Base-by-base conservation (phyloP, 2,797 vertebrate species). In the Falco rusticolus region DNA sequence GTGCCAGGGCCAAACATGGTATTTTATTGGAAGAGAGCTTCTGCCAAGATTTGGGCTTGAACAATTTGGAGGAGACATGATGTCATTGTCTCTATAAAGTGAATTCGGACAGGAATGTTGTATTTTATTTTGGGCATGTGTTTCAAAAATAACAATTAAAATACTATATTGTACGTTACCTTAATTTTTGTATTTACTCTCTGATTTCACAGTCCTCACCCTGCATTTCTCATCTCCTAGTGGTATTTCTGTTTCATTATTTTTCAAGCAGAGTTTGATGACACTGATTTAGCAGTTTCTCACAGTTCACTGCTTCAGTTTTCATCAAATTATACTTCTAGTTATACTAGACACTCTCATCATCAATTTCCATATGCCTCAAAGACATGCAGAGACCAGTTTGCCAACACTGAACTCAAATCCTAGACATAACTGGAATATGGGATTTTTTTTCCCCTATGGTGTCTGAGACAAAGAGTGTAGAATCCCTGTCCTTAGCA, bases 241-340 rank as follows among this genome's bases (percentile, higher is more conserved):
- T 91, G 83, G 89, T 91, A 92, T 98, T 97, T 97, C 87, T 96
- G 80, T 98, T 97, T 95, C 96, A 92, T 98, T 98, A 96, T 97
- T 98, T 98, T 95, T 92, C 93, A 96, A 95, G 96, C 94, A 92
- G 94, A 94, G 95, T 97, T 97, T 96, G 97, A 97, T 98, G 97
- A 98, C 96, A 97, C 94, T 96, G 96, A 96, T 97, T 97, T 98
- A 98, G 96, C 96, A 97, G 96, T 97, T 98, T 97, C 96, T 97
- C 96, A 97, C 97, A 98, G 98, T 97, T 98, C 97, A 97, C 94
- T 97, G 97, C 97, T 96, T 97, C 96, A 96, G 97, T 97, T 98
- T 98, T 98, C 97, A 98, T 98, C 97, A 95, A 97, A 98, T 98
- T 97, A 97, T 97, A 97, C 90, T 97, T 97, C 96, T 93, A 93